Evolutionary conservation across 2,888 invertebrate genomes (phyloP).

Genomic region (Lacanobia oleracea): DNA sequence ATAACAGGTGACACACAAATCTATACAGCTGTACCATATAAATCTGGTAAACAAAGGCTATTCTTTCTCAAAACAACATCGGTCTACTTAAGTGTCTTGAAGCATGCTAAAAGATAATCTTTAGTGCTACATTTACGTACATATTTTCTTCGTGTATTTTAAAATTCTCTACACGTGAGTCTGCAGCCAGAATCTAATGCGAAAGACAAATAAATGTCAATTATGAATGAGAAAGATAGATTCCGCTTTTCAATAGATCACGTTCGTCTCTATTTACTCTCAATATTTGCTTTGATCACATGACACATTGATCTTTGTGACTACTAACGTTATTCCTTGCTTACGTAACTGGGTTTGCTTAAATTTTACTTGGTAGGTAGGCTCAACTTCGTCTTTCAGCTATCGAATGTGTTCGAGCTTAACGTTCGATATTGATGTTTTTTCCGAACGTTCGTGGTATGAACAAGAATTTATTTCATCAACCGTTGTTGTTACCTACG

Average conservation of each 20-base stretch:
- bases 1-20: slow-evolving; percentile 61
- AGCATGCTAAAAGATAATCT: slow-evolving; percentile 29
- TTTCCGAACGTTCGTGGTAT: slow-evolving; percentile 45
- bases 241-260: slow-evolving; percentile 46
- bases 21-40: slow-evolving; percentile 34
- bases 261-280: slow-evolving; percentile 29
- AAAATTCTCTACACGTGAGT: slow-evolving; percentile 22
- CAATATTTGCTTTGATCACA: slow-evolving; percentile 33
- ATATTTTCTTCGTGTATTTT: slow-evolving; percentile 26
- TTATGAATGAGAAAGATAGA: slow-evolving; percentile 46
- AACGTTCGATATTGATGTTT: slow-evolving; percentile 44
- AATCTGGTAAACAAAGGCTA: slow-evolving; percentile 30
- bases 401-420: slow-evolving; percentile 35
- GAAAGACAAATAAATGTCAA: slow-evolving; percentile 47
- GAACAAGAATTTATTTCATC: slow-evolving; percentile 47
- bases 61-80: slow-evolving; percentile 27
- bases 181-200: slow-evolving; percentile 24
- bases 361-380: slow-evolving; percentile 18
- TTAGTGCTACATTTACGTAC: background rate
- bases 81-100: slow-evolving; percentile 17
- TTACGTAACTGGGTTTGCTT: slow-evolving; percentile 28
- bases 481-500: slow-evolving; percentile 8
- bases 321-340: slow-evolving; percentile 4
- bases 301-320: slow-evolving; percentile 33
- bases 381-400: slow-evolving; percentile 18